Conservation (phyloP, 2,113 vertebrate species). For the Vicugna pacos region DNA sequence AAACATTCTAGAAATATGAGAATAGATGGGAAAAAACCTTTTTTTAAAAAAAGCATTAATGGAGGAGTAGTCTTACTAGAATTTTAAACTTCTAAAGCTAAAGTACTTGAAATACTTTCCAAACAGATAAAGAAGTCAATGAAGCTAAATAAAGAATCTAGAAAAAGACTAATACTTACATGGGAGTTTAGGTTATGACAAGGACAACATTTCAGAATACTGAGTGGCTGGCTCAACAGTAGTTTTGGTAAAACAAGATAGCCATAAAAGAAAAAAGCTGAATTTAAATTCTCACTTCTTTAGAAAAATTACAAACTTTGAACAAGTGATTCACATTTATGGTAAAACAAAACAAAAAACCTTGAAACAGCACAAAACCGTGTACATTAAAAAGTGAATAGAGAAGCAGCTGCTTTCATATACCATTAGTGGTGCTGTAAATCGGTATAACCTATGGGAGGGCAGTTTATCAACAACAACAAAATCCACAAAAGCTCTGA, state of each 20-base stretch:
- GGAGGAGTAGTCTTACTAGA: neutral
- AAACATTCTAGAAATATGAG: neutral
- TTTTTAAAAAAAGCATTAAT: neutral
- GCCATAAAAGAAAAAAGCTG: neutral
- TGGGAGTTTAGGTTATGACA: neutral
- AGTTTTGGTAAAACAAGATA: neutral
- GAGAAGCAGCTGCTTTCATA: neutral
- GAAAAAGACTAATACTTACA: neutral
- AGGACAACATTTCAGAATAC: constrained; percentile 12
- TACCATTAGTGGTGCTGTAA: neutral
- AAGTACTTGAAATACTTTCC: neutral
- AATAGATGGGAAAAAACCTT: neutral
- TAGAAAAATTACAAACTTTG: neutral
- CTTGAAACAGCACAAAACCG: neutral
- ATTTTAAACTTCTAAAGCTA: neutral
- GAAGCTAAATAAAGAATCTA: neutral
- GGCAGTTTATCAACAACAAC: neutral
- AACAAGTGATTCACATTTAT: neutral
- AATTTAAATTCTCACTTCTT: neutral
- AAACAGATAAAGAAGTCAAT: neutral
- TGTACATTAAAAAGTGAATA: neutral
- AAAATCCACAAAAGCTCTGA: neutral
- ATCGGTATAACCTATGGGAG: neutral
- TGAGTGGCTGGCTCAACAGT: neutral
- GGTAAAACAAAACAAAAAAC: neutral